phyloP scores from a whole-genome alignment of 2,888 invertebrate species.

The Elmis aenea region DNA sequence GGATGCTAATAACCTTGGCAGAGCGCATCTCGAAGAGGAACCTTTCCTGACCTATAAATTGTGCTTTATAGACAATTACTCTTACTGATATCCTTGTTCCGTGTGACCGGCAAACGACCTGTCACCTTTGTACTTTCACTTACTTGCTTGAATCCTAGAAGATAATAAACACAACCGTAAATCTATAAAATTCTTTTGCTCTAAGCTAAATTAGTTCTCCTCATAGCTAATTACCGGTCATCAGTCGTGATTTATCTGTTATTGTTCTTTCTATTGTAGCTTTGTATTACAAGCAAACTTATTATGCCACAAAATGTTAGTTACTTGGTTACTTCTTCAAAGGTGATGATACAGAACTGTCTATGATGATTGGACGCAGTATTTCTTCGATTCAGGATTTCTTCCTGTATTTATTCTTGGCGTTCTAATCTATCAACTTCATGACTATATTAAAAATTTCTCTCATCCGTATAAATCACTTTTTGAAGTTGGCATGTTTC shows the following conservation, averaged over 20 bases:
- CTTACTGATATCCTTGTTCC: slow-evolving; percentile 15
- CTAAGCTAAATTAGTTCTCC: slow-evolving; percentile 6
- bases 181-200: slow-evolving; percentile 2
- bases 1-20: slow-evolving; percentile 4
- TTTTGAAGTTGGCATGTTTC: no score
- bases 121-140: slow-evolving; percentile 23
- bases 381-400: no score
- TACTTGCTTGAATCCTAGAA: not conserved
- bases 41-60: not conserved
- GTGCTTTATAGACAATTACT: slow-evolving; percentile 3
- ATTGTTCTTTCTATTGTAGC: slow-evolving; percentile 5
- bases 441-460: no score
- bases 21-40: not conserved
- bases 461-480: no score
- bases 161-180: not conserved
- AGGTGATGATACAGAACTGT: no score
- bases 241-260: not conserved
- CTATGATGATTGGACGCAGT: no score
- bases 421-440: no score
- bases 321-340: no score
- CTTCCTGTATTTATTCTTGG: no score
- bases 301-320: no score
- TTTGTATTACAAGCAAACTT: no score
- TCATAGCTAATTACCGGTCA: slow-evolving; percentile 2
- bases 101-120: slow-evolving; percentile 17